phyloP scores from a whole-genome alignment of 1,140 invertebrate species.

The Proctacanthus coquilletti region DNA sequence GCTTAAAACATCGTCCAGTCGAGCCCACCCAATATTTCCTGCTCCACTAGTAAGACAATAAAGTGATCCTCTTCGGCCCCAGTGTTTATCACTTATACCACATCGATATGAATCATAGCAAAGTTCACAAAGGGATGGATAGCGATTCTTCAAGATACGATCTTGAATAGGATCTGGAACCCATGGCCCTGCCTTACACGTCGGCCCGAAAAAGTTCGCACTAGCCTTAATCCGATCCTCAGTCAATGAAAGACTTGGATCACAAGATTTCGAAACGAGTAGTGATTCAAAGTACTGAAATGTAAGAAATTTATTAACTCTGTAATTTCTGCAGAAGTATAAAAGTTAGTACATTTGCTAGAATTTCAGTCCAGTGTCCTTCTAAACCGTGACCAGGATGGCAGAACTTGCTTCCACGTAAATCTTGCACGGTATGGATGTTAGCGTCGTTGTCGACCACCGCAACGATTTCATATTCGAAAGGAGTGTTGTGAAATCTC shows the following conservation, averaged over 20 bases:
- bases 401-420: conserved; percentile 51
- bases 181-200: conserved; percentile 72
- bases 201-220: conserved; percentile 50
- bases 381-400: conserved; percentile 53
- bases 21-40: conserved; percentile 69
- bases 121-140: conserved; percentile 50
- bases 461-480: conserved; percentile 51
- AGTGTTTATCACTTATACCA: conserved; percentile 55
- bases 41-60: conserved; percentile 56
- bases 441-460: conserved; percentile 41
- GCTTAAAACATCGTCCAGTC: conserved; percentile 40
- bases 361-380: conserved; percentile 47
- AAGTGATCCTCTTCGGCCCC: conserved; percentile 61
- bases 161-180: conserved; percentile 48
- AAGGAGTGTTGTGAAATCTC: conserved; percentile 33
- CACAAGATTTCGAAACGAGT: conserved; percentile 47
- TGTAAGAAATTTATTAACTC: conserved; percentile 2
- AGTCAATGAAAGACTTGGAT: conserved; percentile 42
- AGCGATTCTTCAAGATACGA: conserved; percentile 46
- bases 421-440: conserved; percentile 35
- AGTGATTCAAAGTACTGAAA: conserved; percentile 55
- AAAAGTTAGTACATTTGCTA: conserved; percentile 52
- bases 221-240: conserved; percentile 56
- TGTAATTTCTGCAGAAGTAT: too few relatives aligned
- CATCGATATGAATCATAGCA: conserved; percentile 47